A percentile compares a stretch with the other conserved stretches of the same genome.
phyloP scores from a whole-genome alignment of 2,113 vertebrate species.

The Misgurnus anguillicaudatus region DNA sequence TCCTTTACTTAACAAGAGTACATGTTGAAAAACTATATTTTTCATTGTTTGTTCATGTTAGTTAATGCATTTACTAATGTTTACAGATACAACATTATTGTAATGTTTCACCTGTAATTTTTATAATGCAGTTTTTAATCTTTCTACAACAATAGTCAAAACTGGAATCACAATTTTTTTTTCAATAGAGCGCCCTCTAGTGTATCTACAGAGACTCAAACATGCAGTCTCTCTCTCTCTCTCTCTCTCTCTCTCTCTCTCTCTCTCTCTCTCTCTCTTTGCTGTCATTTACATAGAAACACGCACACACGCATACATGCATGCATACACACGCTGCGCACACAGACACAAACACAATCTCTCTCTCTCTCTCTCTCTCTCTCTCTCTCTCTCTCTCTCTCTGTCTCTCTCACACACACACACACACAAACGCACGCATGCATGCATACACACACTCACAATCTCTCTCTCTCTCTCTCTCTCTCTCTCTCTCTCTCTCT shows the following conservation, averaged over 20 bases:
- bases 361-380: conserved; percentile 18
- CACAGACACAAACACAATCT: conserved; percentile 11
- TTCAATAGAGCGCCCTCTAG: conserved; percentile 3
- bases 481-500: too few relatives aligned
- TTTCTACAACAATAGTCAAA: too few relatives aligned
- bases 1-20: too few relatives aligned
- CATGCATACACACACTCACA: not conserved
- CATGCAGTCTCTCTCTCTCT: conserved; percentile 7
- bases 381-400: conserved; percentile 22
- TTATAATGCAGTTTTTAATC: too few relatives aligned
- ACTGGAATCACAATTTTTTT: not conserved
- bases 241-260: conserved; percentile 15
- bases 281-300: not conserved
- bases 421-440: not conserved
- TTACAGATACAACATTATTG: too few relatives aligned
- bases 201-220: not conserved
- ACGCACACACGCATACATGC: not conserved
- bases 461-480: too few relatives aligned
- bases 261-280: conserved; percentile 27
- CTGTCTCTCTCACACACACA: conserved; percentile 15
- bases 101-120: too few relatives aligned
- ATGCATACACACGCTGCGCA: not conserved
- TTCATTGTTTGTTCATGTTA: too few relatives aligned
- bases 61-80: too few relatives aligned
- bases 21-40: too few relatives aligned